These are phyloP conservation scores for Ageneiosus marmoratus DNA, from an alignment of 2,113 vertebrate species.

Conservation along the genomic window DNA sequence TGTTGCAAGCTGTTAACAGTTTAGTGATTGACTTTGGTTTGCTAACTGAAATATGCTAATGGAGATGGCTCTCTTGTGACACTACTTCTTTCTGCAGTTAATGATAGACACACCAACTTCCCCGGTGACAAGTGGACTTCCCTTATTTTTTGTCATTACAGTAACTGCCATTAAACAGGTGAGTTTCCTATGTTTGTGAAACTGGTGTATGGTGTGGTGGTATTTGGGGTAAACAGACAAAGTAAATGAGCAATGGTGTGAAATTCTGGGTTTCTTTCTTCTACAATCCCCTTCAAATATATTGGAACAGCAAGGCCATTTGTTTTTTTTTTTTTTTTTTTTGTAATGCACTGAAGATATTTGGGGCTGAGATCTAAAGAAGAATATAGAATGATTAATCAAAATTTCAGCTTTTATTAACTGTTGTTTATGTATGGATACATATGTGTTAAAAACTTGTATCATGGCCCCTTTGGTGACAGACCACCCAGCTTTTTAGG, in stretches of 20 bases:
- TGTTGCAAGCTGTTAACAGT: neutral
- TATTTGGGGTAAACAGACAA: neutral
- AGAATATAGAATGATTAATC: neutral
- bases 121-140: conserved; percentile 96
- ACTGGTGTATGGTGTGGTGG: neutral
- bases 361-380: neutral
- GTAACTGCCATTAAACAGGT: conserved; percentile 99
- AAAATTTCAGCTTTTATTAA: neutral
- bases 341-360: neutral
- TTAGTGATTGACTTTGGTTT: neutral
- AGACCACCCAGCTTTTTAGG: neutral
- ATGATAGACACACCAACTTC: conserved; percentile 99
- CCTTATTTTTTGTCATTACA: conserved; percentile 98
- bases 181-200: conserved; percentile 53
- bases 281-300: neutral
- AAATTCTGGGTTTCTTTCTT: neutral
- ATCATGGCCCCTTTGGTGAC: neutral
- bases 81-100: conserved; percentile 72
- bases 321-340: neutral
- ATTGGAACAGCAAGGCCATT: neutral
- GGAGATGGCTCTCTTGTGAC: neutral
- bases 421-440: neutral
- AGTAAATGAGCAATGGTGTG: neutral
- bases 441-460: neutral
- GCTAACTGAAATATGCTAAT: neutral